These are phyloP conservation scores for Aleiodes testaceus DNA, from an alignment of 2,888 invertebrate species.

Conservation along the genomic window DNA sequence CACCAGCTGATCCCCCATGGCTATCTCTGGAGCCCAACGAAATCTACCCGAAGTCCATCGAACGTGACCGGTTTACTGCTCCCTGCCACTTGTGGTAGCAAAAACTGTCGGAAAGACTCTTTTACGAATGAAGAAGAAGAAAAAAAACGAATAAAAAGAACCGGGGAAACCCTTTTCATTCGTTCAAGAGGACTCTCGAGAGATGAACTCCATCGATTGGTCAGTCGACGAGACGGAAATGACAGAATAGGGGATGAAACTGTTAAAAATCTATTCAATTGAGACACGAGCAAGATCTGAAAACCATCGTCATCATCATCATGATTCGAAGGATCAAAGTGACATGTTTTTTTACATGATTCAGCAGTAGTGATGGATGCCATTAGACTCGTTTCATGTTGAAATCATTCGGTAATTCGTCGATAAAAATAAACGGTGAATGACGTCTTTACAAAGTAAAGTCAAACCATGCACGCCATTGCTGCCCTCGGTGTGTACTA, in stretches of 20 bases:
- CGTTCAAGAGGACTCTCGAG: conserved; percentile 22
- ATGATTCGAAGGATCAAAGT: too few relatives aligned
- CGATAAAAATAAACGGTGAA: neutral
- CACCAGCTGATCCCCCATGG: conserved; percentile 70
- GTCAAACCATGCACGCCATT: conserved; percentile 48
- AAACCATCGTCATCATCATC: too few relatives aligned
- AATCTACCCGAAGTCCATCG: conserved; percentile 56
- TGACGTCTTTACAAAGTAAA: conserved; percentile 28
- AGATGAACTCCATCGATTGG: conserved; percentile 37
- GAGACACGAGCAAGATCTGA: too few relatives aligned
- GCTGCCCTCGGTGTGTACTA: conserved; percentile 38
- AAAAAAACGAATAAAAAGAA: conserved; percentile 3
- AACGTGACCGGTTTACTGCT: conserved; percentile 69
- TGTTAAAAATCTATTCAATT: neutral
- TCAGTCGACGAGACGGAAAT: neutral
- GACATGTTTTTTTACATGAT: too few relatives aligned
- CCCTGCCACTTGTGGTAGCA: conserved; percentile 31
- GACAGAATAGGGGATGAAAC: neutral
- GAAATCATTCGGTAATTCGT: neutral
- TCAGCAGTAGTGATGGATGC: too few relatives aligned
- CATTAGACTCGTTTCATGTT: neutral
- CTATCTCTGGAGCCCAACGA: conserved; percentile 60
- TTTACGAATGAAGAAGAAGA: neutral
- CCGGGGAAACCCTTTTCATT: conserved; percentile 16
- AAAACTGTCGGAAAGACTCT: conserved; percentile 17